phyloP scores from a whole-genome alignment of 2,888 invertebrate species.

The Stenurella melanura region DNA sequence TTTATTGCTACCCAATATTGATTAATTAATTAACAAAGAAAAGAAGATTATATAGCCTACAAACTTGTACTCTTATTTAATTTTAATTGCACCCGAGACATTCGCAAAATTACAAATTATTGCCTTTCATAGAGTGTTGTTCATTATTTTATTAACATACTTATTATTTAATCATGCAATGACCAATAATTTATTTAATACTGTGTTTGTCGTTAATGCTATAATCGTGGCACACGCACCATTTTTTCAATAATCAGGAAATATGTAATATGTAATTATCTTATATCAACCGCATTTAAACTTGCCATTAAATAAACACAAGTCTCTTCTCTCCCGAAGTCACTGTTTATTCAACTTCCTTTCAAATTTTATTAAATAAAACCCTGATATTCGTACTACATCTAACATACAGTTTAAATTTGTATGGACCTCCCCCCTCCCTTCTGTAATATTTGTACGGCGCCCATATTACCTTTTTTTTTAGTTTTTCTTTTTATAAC shows the following conservation, averaged over 20 bases:
- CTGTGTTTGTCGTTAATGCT: neutral
- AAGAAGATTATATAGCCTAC: constrained; percentile 34
- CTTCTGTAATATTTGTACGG: no score
- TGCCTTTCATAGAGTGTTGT: constrained; percentile 3
- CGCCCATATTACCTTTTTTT: no score
- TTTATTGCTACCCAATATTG: constrained; percentile 43
- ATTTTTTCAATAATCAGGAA: neutral
- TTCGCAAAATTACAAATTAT: constrained; percentile 16
- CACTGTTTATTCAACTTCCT: no score
- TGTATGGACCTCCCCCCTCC: no score
- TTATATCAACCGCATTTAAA: no score
- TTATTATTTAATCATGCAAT: neutral
- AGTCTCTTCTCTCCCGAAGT: no score
- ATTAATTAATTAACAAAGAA: constrained; percentile 46
- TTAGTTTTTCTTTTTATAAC: no score
- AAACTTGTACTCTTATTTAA: neutral
- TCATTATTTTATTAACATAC: constrained; percentile 20
- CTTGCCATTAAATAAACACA: no score
- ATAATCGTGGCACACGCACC: neutral
- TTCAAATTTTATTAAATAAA: no score
- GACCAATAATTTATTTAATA: neutral
- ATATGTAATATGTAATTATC: no score
- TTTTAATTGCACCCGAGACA: constrained; percentile 24
- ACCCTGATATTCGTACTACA: no score
- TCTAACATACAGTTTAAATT: no score